phyloP scores from a whole-genome alignment of 2,797 vertebrate species.

The Chrosomus eos region DNA sequence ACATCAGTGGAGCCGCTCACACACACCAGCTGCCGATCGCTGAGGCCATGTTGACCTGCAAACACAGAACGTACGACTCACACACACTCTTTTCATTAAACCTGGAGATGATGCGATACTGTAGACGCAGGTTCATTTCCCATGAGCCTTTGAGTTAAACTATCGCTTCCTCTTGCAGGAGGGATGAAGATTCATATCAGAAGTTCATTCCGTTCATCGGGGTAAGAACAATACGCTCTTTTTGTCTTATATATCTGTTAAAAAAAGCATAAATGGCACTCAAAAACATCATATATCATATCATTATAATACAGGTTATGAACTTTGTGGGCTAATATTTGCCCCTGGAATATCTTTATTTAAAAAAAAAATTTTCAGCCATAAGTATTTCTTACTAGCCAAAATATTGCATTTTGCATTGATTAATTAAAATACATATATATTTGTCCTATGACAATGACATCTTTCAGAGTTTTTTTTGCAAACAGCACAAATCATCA shows the following conservation, averaged over 20 bases:
- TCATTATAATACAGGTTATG: neutral
- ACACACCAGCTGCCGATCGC: constrained; percentile 97
- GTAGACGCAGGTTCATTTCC: neutral
- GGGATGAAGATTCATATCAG: constrained; percentile 91
- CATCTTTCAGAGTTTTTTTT: neutral
- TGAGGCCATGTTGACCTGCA: constrained; percentile 97
- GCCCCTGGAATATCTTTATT: neutral
- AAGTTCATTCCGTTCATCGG: constrained; percentile 95
- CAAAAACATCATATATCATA: neutral
- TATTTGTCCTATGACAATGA: neutral
- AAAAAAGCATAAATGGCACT: too few species aligned
- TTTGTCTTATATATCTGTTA: neutral
- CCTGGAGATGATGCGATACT: too few species aligned
- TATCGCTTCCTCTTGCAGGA: constrained; percentile 70
- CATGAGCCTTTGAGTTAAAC: neutral
- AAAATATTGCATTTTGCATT: neutral
- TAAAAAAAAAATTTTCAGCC: too few species aligned
- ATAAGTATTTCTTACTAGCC: neutral
- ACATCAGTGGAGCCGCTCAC: constrained; percentile 85
- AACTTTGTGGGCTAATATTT: neutral
- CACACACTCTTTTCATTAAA: neutral
- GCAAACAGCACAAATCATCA: neutral
- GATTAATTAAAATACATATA: neutral
- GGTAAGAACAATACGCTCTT: constrained; percentile 66
- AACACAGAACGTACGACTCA: constrained; percentile 89